Evolutionary conservation across 2,797 vertebrate species (phyloP).

Genomic region (Hydrolagus colliei): DNA sequence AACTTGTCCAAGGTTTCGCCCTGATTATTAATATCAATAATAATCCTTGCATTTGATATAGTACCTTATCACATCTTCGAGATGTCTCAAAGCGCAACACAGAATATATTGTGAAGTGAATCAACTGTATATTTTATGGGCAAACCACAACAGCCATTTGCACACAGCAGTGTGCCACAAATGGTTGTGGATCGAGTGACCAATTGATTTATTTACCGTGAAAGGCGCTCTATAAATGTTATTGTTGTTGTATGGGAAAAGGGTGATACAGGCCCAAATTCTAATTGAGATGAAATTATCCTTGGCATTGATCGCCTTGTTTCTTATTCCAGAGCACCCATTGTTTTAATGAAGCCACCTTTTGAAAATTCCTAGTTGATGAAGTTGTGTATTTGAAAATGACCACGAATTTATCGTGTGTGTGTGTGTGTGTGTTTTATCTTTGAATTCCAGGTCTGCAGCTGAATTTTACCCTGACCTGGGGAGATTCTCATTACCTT

Average conservation of each 20-base stretch:
- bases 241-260: background rate
- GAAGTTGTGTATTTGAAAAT: background rate
- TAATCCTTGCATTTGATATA: no score
- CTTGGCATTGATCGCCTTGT: background rate
- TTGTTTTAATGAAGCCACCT: background rate
- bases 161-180: no score
- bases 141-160: no score
- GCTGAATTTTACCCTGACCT: conserved; percentile 73
- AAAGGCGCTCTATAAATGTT: no score
- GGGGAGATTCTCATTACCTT: conserved; percentile 85
- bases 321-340: background rate
- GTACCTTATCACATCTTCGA: no score
- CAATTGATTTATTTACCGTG: no score
- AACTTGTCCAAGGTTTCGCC: no score
- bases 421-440: background rate
- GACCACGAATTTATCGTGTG: background rate
- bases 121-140: no score
- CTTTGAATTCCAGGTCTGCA: conserved; percentile 61
- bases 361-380: background rate
- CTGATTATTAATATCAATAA: no score
- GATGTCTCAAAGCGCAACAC: no score
- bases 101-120: no score
- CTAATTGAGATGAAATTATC: background rate
- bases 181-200: no score
- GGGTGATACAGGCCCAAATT: background rate